Conservation (phyloP, 2,888 invertebrate genomes). For the Epistrophe eligans region DNA sequence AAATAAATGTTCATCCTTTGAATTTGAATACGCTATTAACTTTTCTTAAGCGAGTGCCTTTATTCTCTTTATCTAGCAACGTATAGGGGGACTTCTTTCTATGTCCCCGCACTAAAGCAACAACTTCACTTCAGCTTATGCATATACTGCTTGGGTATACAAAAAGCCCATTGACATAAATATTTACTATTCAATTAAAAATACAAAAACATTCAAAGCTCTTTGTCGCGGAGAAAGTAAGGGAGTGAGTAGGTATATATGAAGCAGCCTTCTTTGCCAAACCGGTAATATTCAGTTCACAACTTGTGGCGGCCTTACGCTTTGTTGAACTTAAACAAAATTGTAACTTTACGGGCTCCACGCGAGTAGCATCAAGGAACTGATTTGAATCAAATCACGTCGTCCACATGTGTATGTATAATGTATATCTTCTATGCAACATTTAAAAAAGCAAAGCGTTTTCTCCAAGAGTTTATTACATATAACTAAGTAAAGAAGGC, state of each 20-base stretch:
- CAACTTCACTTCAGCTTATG: conserved; percentile 28
- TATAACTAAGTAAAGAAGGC: neutral
- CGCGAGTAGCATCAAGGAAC: conserved; percentile 52
- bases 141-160: conserved; percentile 18
- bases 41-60: conserved; percentile 31
- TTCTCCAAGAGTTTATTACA: neutral
- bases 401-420: conserved; percentile 7
- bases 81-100: neutral
- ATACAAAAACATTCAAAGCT: conserved; percentile 38
- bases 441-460: conserved; percentile 25
- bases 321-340: conserved; percentile 43
- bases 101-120: neutral
- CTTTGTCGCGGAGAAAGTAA: conserved; percentile 2
- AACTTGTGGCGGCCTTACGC: conserved; percentile 39
- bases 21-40: conserved; percentile 41
- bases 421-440: neutral
- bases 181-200: conserved; percentile 63
- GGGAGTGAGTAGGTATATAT: neutral
- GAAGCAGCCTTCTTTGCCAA: neutral
- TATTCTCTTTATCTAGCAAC: conserved; percentile 18
- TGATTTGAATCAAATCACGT: conserved; percentile 56
- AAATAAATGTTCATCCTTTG: conserved; percentile 44
- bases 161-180: conserved; percentile 49
- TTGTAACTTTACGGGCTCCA: conserved; percentile 44
- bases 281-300: conserved; percentile 41